Conservation (phyloP, 2,888 invertebrate species). For the Auanema sp. region DNA sequence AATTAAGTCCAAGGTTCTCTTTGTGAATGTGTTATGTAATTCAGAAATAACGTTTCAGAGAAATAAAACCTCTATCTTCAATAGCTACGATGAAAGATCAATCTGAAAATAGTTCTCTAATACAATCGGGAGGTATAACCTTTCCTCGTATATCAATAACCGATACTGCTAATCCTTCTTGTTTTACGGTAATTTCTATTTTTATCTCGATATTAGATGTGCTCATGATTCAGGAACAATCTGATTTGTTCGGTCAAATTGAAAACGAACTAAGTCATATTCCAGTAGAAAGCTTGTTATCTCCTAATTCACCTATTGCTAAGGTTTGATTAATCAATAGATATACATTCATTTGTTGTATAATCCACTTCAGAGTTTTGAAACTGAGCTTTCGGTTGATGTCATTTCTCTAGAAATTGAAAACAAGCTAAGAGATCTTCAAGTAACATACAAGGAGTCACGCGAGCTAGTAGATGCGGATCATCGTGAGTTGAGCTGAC, state of each 20-base stretch:
- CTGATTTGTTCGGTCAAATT: constrained; percentile 43
- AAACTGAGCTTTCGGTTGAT: constrained; percentile 31
- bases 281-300: constrained; percentile 35
- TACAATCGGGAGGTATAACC: no score
- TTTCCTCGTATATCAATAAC: constrained; percentile 59
- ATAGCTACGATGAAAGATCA: no score
- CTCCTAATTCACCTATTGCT: no score
- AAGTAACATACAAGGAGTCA: constrained; percentile 24
- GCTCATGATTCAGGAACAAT: constrained; percentile 25
- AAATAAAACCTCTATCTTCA: background rate
- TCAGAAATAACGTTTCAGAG: background rate
- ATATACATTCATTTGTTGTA: background rate
- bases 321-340: no score
- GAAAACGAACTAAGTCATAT: constrained; percentile 43
- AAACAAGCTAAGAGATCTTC: constrained; percentile 29
- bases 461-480: background rate
- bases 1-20: constrained; percentile 4
- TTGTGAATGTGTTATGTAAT: background rate
- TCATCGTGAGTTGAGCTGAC: background rate
- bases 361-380: constrained; percentile 32
- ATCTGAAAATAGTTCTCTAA: no score
- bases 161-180: constrained; percentile 22
- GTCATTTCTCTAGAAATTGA: constrained; percentile 36
- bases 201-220: no score
- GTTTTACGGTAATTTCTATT: no score